Evolutionary conservation across 2,797 vertebrate species (phyloP).

Genomic region (Manis crassicaudata): DNA sequence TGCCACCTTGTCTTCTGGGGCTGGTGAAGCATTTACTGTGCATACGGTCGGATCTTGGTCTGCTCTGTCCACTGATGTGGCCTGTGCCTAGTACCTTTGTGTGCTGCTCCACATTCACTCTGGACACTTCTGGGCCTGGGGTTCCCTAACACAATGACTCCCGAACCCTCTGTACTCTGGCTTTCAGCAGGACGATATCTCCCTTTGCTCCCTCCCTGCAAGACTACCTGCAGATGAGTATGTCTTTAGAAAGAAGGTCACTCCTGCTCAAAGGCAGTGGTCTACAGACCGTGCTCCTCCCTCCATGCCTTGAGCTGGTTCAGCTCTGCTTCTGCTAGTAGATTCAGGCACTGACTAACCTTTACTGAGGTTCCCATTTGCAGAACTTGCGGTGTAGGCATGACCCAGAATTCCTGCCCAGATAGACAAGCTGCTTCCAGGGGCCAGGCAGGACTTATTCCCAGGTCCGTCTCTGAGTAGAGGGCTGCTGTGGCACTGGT

Average conservation of each 20-base stretch:
- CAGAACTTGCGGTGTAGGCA: background rate
- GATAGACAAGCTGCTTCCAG: background rate
- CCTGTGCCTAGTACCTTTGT: background rate
- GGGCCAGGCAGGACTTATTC: background rate
- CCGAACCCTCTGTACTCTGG: background rate
- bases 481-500: background rate
- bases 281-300: background rate
- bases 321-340: background rate
- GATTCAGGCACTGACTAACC: no score
- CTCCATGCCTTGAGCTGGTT: background rate
- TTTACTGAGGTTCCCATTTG: background rate
- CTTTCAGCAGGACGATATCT: background rate
- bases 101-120: background rate
- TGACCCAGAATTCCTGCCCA: background rate
- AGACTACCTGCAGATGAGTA: background rate
- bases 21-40: background rate
- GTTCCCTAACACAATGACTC: no score
- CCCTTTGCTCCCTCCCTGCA: background rate
- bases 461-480: background rate
- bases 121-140: no score
- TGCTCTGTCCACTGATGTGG: accelerated
- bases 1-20: background rate
- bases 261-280: background rate
- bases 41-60: no score
- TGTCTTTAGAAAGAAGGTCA: background rate